Evolutionary conservation across 2,888 invertebrate species (phyloP), one percentile per base, ranked within the genome.

Genomic region (Tineola bisselliella): DNA sequence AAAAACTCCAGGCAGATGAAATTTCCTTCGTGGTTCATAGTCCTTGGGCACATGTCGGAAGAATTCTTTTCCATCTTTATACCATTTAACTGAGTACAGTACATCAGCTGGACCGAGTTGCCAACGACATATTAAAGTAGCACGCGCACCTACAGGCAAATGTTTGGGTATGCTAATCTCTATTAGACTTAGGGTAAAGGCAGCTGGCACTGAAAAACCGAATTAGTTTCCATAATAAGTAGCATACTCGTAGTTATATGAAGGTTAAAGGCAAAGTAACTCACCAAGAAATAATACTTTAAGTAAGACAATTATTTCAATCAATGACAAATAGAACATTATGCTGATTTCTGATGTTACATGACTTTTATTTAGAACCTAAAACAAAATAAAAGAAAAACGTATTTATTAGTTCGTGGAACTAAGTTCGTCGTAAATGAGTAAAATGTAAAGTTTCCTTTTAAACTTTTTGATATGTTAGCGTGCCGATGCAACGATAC

Each of bases 11-110:
- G 77, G 68, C 60, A 84, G 78, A 43, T 81, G 77, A 70, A 91
- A 91, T 63, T 83, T 78, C 73, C 90, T 90, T 33, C 80, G 88
- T 44, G 78, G 71, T 5, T 89, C 88, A 13, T 66, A 66, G 64
- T 90, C 89, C 62, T 79, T 83, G 1, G 90, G 90, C 3, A 88
- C 84, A 70, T 79, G 90, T 63, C 91, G 79, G 75, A 90, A 91
- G 74, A 91, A 90, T 74, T 91, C 90, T 66, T 86, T 89, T 64
- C 92, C 92, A 73, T 92, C 92, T 74, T 92, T 93, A 81, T 93
- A 93, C 93, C 93, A 93, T 81, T 93, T 93, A 65, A 93, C 93
- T 30, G 92, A 92, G 72, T 93, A 93, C 62, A 93, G 82, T 44
- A 88, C 89, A 73, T 93, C 92, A 15, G 90, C 91, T 70, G 92